Conservation (phyloP, 2,797 vertebrate genomes). For the Lepus townsendii region DNA sequence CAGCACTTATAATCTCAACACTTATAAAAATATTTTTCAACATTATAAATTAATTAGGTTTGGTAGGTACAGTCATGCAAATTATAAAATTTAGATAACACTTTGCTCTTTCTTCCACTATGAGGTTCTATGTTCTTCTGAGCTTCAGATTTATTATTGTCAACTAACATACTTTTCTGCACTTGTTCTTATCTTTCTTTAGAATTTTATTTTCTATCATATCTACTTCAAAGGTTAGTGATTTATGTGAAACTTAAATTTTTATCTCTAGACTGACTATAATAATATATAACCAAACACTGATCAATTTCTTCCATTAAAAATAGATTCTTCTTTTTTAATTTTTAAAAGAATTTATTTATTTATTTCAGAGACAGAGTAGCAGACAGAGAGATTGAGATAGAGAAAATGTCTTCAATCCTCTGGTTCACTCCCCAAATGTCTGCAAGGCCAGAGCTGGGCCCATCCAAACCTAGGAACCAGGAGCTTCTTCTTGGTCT, state of each 20-base stretch:
- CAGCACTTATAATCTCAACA: background rate
- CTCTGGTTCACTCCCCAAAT: no score
- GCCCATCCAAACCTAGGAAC: no score
- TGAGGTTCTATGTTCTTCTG: background rate
- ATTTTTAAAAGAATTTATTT: background rate
- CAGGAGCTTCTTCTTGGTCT: no score
- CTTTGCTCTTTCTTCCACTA: background rate
- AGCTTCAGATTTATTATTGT: background rate
- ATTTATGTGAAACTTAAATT: background rate
- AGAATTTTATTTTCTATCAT: background rate
- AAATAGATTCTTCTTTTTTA: background rate
- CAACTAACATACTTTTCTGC: background rate
- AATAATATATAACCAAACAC: background rate
- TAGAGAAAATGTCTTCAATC: background rate
- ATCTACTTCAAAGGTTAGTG: background rate
- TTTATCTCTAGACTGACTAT: background rate
- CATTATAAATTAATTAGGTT: background rate
- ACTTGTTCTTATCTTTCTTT: background rate
- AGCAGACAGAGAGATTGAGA: background rate
- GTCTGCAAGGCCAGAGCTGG: no score
- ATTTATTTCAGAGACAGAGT: no score
- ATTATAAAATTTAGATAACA: background rate
- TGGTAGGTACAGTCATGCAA: background rate
- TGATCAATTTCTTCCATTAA: conserved; percentile 4
- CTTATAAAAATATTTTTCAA: background rate